Percentiles rank a stretch among this genome's conserved stretches.
phyloP scores from a whole-genome alignment of 1,140 invertebrate species.

The Saccostrea echinata region DNA sequence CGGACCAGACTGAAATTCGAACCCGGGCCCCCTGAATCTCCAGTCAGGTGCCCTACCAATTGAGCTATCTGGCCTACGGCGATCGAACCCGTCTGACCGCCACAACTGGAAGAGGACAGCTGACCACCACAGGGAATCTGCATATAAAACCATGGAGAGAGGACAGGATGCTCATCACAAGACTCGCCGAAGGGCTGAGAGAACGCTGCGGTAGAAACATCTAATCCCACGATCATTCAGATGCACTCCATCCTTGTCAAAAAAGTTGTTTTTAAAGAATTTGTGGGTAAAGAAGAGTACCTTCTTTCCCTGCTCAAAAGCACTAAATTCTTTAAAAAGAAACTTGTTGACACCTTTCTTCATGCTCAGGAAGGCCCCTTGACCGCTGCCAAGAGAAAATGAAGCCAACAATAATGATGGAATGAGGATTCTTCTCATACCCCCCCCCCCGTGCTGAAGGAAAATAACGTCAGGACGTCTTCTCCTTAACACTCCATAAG shows the following conservation, averaged over 20 bases:
- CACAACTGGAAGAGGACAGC: background rate
- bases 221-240: background rate
- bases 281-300: conserved; percentile 9
- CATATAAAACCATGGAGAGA: background rate
- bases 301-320: conserved; percentile 13
- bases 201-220: conserved; percentile 21
- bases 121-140: background rate
- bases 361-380: background rate
- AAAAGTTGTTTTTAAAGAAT: conserved; percentile 7
- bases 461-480: conserved; percentile 38
- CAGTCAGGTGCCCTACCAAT: too few relatives aligned
- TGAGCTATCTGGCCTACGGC: too few relatives aligned
- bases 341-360: conserved; percentile 16
- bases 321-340: conserved; percentile 29
- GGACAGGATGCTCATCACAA: background rate
- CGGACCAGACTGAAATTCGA: too few relatives aligned
- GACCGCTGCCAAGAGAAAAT: background rate
- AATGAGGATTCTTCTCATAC: background rate
- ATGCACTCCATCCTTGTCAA: conserved; percentile 20
- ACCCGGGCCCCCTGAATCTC: too few relatives aligned
- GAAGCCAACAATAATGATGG: conserved; percentile 15
- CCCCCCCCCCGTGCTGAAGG: background rate
- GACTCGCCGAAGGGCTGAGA: conserved; percentile 18
- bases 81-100: too few relatives aligned
- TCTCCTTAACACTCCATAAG: conserved; percentile 3